A percentile compares a stretch with the other conserved stretches of the same genome.
Evolutionary conservation across 30 jellyfish, hydroid and myxozoan genomes (phyloP).

Genomic region (Aurelia aurita): DNA sequence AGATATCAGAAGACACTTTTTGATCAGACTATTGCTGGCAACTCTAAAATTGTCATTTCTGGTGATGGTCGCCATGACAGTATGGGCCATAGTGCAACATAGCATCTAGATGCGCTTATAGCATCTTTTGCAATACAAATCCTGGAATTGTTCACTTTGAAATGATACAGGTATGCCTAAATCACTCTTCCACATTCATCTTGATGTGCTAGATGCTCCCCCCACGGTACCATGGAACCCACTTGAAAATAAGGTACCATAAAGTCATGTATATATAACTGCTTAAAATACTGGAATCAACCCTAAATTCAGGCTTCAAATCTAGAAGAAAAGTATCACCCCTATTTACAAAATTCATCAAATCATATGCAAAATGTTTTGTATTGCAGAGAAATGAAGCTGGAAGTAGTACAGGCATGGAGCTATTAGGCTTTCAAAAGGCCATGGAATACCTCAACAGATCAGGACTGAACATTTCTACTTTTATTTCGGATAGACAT

Average conservation of each 20-base stretch:
- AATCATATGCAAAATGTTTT: too few species aligned
- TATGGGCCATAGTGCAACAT: conserved; percentile 31
- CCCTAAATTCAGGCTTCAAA: too few species aligned
- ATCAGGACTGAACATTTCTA: background rate
- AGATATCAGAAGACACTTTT: conserved; percentile 1
- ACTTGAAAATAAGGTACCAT: too few species aligned
- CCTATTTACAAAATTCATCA: too few species aligned
- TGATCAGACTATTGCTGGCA: too few species aligned
- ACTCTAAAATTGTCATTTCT: background rate
- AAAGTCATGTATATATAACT: too few species aligned
- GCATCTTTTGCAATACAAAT: conserved; percentile 12
- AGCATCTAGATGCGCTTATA: conserved; percentile 44
- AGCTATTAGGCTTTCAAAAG: background rate
- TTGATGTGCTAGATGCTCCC: too few species aligned
- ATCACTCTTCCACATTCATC: too few species aligned
- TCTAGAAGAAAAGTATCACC: too few species aligned
- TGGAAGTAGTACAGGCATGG: conserved; percentile 16
- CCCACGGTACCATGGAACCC: too few species aligned
- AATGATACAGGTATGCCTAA: conserved; percentile 23
- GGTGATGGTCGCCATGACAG: conserved; percentile 41
- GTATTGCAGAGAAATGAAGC: conserved; percentile 9
- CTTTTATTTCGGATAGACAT: conserved; percentile 37
- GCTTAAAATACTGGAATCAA: too few species aligned
- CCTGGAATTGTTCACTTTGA: conserved; percentile 28
- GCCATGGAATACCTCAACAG: conserved; percentile 5